These are phyloP conservation scores for Anniella stebbinsi DNA, from an alignment of 2,797 vertebrate species.

Conservation along the genomic window DNA sequence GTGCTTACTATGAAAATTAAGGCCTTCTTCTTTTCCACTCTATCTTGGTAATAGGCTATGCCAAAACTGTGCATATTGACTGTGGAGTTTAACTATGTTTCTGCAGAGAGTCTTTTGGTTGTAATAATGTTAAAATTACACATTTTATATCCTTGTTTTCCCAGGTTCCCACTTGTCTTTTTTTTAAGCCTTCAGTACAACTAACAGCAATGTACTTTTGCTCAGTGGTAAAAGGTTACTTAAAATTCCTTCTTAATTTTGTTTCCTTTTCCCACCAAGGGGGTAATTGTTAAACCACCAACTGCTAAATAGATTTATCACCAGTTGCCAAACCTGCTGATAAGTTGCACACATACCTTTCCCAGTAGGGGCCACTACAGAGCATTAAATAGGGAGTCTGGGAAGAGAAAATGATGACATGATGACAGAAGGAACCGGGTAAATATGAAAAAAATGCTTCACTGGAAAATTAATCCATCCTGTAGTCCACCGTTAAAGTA, in stretches of 20 bases:
- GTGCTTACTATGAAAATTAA: slow-evolving; percentile 35
- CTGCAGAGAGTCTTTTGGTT: slow-evolving; percentile 30
- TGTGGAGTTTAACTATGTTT: slow-evolving; percentile 30
- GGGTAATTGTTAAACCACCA: slow-evolving; percentile 70
- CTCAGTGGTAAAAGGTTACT: slow-evolving; percentile 50
- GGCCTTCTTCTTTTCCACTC: slow-evolving; percentile 5
- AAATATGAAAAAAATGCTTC: slow-evolving; percentile 75
- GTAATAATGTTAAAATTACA: slow-evolving; percentile 40
- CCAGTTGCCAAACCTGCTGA: slow-evolving; percentile 68
- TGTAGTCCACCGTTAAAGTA: slow-evolving; percentile 75
- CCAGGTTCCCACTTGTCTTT: slow-evolving; percentile 35
- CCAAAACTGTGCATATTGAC: slow-evolving; percentile 13
- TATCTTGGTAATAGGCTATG: background rate
- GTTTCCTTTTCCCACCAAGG: slow-evolving; percentile 63
- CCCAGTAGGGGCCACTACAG: slow-evolving; percentile 72
- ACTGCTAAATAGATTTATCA: slow-evolving; percentile 75
- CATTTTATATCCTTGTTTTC: slow-evolving; percentile 50
- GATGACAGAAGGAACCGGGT: slow-evolving; percentile 69
- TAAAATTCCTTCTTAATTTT: slow-evolving; percentile 63
- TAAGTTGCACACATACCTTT: slow-evolving; percentile 64
- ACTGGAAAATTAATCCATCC: slow-evolving; percentile 77
- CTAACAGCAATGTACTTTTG: background rate
- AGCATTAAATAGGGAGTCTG: slow-evolving; percentile 66
- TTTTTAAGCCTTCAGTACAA: slow-evolving; percentile 23
- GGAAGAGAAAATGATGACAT: slow-evolving; percentile 60